Conservation (phyloP, 2,797 vertebrate species). For the Microcaecilia unicolor region DNA sequence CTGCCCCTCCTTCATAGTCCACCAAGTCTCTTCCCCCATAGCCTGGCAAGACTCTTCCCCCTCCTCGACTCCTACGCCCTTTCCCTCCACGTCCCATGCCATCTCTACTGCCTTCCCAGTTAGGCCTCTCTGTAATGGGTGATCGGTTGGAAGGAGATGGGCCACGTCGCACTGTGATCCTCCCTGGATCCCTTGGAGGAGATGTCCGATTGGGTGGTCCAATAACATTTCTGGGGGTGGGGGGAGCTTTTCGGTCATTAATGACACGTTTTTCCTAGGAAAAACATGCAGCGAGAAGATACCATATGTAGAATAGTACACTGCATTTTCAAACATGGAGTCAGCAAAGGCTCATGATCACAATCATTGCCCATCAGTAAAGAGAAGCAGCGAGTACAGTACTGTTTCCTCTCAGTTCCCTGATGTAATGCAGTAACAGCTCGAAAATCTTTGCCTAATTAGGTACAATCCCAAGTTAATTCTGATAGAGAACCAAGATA, state of each 20-base stretch:
- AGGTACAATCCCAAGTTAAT: too few species aligned
- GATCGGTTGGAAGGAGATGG: not conserved
- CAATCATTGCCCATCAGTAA: too few species aligned
- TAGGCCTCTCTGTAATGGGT: slow-evolving; percentile 16
- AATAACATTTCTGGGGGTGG: not conserved
- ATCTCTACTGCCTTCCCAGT: slow-evolving; percentile 38
- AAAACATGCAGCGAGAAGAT: not conserved
- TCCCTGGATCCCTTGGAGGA: slow-evolving; percentile 2
- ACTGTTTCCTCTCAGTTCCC: too few species aligned
- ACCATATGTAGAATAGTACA: too few species aligned
- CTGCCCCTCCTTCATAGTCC: not conserved
- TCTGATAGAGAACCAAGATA: not conserved
- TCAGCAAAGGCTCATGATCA: too few species aligned
- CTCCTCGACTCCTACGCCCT: slow-evolving; percentile 19
- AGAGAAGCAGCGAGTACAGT: not conserved
- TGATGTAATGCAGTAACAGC: too few species aligned
- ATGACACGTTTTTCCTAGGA: slow-evolving; percentile 66
- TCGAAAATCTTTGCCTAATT: too few species aligned
- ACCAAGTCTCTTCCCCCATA: not conserved
- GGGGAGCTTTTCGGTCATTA: slow-evolving; percentile 51
- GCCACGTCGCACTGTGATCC: slow-evolving; percentile 4
- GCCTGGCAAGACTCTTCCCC: not conserved
- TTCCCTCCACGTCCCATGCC: slow-evolving; percentile 29
- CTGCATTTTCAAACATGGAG: too few species aligned
- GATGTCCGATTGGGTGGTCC: slow-evolving; percentile 6